Percentiles rank a stretch among this genome's conserved stretches.
phyloP scores from a whole-genome alignment of 2,888 invertebrate species.

The Periphyllus acericola region DNA sequence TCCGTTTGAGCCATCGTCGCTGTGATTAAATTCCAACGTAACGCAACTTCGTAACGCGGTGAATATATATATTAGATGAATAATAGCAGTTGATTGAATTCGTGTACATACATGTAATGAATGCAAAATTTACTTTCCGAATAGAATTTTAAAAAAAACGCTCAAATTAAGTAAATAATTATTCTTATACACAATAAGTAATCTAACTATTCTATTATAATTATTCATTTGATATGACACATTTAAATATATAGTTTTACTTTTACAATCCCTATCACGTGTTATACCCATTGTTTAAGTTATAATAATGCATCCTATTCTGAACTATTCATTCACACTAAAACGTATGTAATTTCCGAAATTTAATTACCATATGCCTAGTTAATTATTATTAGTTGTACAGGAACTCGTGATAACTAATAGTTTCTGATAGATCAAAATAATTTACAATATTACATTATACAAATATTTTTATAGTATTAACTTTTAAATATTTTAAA shows the following conservation, averaged over 20 bases:
- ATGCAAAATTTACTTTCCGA: not conserved
- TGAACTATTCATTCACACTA: not conserved
- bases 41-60: conserved; percentile 25
- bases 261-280: not conserved
- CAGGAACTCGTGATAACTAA: too few relatives aligned
- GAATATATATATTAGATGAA: conserved; percentile 18
- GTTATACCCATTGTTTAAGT: not conserved
- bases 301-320: not conserved
- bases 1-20: conserved; percentile 17
- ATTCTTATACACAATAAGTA: not conserved
- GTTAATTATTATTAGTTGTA: too few relatives aligned
- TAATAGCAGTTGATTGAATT: conserved; percentile 30
- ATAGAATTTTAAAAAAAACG: not conserved
- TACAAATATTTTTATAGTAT: too few relatives aligned
- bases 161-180: not conserved
- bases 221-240: not conserved
- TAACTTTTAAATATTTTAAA: too few relatives aligned
- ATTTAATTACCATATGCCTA: not conserved
- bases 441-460: too few relatives aligned
- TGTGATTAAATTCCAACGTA: conserved; percentile 41
- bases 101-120: not conserved
- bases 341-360: not conserved
- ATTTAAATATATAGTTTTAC: not conserved
- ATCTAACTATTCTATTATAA: not conserved
- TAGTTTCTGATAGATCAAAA: too few relatives aligned